A percentile compares a stretch with the other conserved stretches of the same genome.
Conservation (phyloP, 2,797 vertebrate species). For the Cyprinella venusta region DNA sequence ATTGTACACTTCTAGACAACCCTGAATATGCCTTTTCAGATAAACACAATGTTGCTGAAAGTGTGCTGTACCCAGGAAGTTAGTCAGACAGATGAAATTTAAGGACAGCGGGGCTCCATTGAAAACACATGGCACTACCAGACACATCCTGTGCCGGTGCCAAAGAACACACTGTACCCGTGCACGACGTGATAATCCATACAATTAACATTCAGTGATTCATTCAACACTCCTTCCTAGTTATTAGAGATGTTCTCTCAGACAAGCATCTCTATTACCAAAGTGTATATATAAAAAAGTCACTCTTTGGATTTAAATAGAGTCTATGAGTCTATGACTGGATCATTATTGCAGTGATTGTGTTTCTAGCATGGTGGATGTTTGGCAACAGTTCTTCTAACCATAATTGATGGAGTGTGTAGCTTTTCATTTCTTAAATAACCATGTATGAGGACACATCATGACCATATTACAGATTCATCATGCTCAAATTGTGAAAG, state of each 20-base stretch:
- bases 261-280: background rate
- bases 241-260: constrained; percentile 6
- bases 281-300: background rate
- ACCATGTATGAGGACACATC: too few relatives aligned
- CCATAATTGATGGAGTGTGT: background rate
- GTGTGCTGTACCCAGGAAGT: constrained; percentile 56
- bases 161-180: constrained; percentile 65
- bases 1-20: background rate
- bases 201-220: constrained; percentile 47
- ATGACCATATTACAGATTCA: too few relatives aligned
- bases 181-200: constrained; percentile 34
- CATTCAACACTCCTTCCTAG: background rate
- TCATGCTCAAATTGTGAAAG: too few relatives aligned
- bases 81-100: constrained; percentile 67
- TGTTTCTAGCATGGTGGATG: too few relatives aligned
- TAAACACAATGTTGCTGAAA: constrained; percentile 50
- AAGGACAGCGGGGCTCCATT: constrained; percentile 70
- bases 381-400: background rate
- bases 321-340: too few relatives aligned
- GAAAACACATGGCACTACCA: constrained; percentile 70
- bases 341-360: too few relatives aligned
- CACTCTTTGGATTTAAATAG: too few relatives aligned
- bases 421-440: too few relatives aligned
- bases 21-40: background rate
- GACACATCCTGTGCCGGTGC: constrained; percentile 67